phyloP scores from a whole-genome alignment of 1,140 invertebrate species.

The Drosophila nigromelanica region DNA sequence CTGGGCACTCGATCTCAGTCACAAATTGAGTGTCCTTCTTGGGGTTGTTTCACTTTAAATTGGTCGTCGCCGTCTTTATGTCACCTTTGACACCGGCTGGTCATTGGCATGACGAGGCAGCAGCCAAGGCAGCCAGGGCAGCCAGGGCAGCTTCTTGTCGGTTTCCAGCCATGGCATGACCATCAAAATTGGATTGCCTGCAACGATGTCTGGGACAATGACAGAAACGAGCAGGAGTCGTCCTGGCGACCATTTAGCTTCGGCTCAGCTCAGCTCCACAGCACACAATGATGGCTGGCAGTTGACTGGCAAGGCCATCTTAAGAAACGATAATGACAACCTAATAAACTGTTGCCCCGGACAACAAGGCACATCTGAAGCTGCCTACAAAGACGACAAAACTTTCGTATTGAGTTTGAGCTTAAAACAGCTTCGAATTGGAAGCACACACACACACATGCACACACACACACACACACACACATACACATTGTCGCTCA shows the following conservation, averaged over 20 bases:
- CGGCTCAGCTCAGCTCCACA: neutral
- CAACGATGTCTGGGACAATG: conserved; percentile 17
- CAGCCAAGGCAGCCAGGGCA: neutral
- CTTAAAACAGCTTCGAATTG: conserved; percentile 62
- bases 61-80: conserved; percentile 38
- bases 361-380: conserved; percentile 33
- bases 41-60: conserved; percentile 33
- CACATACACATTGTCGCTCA: conserved; percentile 49
- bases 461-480: conserved; percentile 9
- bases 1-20: conserved; percentile 17
- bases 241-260: conserved; percentile 58
- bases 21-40: conserved; percentile 8
- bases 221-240: conserved; percentile 41
- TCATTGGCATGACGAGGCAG: conserved; percentile 42
- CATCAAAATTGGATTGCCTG: conserved; percentile 32
- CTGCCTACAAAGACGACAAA: conserved; percentile 25
- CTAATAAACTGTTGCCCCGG: conserved; percentile 77
- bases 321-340: conserved; percentile 76
- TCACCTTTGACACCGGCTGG: conserved; percentile 55
- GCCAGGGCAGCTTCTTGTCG: neutral
- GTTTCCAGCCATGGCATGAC: neutral
- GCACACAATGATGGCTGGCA: conserved; percentile 49
- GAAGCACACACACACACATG: conserved; percentile 27
- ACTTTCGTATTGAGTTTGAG: conserved; percentile 68
- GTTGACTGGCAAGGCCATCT: conserved; percentile 57